These are phyloP conservation scores for Scrobipalpa costella DNA, from an alignment of 2,888 invertebrate genomes.

Conservation along the genomic window DNA sequence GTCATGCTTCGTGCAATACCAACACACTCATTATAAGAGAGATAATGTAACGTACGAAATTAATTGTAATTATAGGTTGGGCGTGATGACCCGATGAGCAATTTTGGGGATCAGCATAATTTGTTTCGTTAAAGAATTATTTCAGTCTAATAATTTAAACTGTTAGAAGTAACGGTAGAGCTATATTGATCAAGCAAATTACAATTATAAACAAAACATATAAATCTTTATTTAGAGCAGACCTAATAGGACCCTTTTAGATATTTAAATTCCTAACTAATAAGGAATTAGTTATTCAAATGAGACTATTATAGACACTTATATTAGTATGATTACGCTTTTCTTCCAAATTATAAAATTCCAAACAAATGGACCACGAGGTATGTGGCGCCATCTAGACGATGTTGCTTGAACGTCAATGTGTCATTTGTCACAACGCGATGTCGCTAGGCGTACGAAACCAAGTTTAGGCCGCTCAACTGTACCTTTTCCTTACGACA, in stretches of 20 bases:
- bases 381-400: slow-evolving; percentile 65
- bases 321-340: slow-evolving; percentile 13
- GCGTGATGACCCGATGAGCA: slow-evolving; percentile 34
- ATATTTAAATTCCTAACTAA: slow-evolving; percentile 10
- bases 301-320: slow-evolving; percentile 7
- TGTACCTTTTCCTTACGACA: not conserved
- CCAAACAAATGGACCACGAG: slow-evolving; percentile 3
- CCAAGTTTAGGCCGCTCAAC: not conserved
- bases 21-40: slow-evolving; percentile 51
- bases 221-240: not conserved
- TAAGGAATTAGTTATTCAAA: slow-evolving; percentile 18
- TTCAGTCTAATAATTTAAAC: not conserved
- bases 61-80: slow-evolving; percentile 64
- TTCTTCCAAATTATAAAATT: slow-evolving; percentile 31
- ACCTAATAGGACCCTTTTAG: not conserved
- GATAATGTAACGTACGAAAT: slow-evolving; percentile 57
- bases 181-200: not conserved
- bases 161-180: not conserved
- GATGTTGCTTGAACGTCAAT: slow-evolving; percentile 47
- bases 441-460: slow-evolving; percentile 66
- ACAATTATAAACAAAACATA: not conserved
- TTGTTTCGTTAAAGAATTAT: slow-evolving; percentile 32
- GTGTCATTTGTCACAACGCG: slow-evolving; percentile 70
- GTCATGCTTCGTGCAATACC: slow-evolving; percentile 54
- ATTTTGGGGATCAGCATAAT: slow-evolving; percentile 38